Conservation (phyloP, 2,113 vertebrate genomes). For the Aegotheles bennettii region DNA sequence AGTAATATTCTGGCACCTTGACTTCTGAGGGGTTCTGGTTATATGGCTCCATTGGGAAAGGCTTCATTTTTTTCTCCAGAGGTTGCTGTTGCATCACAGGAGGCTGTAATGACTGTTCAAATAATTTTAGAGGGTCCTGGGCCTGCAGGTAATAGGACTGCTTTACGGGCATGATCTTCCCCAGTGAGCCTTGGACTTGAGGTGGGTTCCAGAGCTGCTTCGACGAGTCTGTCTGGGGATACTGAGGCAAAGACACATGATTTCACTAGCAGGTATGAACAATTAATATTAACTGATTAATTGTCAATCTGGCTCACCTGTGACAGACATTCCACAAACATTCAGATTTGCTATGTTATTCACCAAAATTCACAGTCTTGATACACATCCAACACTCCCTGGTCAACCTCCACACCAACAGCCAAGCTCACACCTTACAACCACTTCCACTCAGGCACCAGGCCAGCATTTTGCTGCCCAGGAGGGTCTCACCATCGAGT, state of each 20-base stretch:
- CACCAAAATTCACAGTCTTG: not conserved
- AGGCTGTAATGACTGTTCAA: slow-evolving; percentile 84
- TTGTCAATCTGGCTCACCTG: not conserved
- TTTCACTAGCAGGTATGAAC: not conserved
- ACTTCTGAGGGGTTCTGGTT: slow-evolving; percentile 83
- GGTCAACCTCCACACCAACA: not conserved
- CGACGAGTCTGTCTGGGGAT: slow-evolving; percentile 85
- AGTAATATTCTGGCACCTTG: slow-evolving; percentile 91
- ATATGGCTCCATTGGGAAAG: slow-evolving; percentile 86
- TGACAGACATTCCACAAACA: not conserved
- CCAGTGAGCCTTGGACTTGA: slow-evolving; percentile 84
- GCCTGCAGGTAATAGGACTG: slow-evolving; percentile 84
- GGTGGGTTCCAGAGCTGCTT: slow-evolving; percentile 93
- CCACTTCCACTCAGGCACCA: not conserved
- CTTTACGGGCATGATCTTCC: slow-evolving; percentile 90
- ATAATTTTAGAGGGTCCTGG: slow-evolving; percentile 89
- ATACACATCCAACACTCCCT: not conserved
- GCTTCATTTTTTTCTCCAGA: slow-evolving; percentile 94
- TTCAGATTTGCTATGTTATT: not conserved
- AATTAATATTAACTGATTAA: not conserved
- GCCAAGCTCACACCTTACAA: not conserved
- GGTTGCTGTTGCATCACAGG: slow-evolving; percentile 81
- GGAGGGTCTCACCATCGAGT: not conserved
- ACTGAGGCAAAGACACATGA: slow-evolving; percentile 64
- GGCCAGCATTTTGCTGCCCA: not conserved